These are phyloP conservation scores for Malachius bipustulatus DNA, from an alignment of 2,888 invertebrate genomes.

Conservation along the genomic window DNA sequence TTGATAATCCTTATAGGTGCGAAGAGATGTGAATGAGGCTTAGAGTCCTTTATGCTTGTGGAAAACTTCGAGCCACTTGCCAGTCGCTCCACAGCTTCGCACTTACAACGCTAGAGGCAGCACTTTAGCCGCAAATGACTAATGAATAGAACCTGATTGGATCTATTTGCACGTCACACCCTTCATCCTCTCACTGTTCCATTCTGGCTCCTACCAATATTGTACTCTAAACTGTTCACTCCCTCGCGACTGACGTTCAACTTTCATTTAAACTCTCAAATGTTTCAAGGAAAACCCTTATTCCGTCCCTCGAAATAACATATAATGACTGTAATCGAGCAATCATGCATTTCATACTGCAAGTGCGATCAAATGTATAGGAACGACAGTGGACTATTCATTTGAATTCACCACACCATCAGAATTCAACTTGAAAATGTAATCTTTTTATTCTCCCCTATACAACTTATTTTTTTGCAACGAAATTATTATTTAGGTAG, in stretches of 20 bases:
- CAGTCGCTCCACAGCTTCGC: slow-evolving; percentile 27
- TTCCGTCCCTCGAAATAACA: not conserved
- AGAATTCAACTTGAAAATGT: no score
- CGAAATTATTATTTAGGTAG: no score
- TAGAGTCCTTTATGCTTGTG: not conserved
- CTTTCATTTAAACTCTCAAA: not conserved
- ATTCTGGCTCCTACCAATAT: not conserved
- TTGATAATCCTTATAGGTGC: no score
- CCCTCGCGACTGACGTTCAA: not conserved
- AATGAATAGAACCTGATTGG: slow-evolving; percentile 32
- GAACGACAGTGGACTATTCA: no score
- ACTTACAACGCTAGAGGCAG: slow-evolving; percentile 26
- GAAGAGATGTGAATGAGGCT: no score
- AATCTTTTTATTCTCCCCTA: no score
- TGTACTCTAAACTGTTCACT: no score
- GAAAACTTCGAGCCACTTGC: slow-evolving; percentile 1
- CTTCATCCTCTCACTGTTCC: no score
- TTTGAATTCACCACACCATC: no score
- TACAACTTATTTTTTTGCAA: no score
- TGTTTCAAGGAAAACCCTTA: not conserved
- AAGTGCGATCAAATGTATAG: no score
- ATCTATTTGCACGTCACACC: slow-evolving; percentile 21
- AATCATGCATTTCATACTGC: no score
- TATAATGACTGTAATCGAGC: not conserved
- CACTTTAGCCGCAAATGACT: slow-evolving; percentile 30